Conservation (phyloP, 2,113 vertebrate species). For the Cardinalis cardinalis region DNA sequence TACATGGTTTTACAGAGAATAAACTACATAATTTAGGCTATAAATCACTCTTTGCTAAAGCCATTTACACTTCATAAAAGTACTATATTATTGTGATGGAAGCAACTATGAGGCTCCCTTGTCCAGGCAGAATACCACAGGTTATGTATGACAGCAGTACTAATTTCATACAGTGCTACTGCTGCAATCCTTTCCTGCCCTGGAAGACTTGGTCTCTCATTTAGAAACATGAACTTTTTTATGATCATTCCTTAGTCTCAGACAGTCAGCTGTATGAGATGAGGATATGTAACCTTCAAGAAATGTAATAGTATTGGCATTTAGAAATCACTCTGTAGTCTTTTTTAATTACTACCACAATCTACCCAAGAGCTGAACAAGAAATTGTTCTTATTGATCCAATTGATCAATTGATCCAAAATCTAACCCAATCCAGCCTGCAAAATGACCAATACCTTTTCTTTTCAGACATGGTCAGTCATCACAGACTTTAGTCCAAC, state of each 20-base stretch:
- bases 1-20: not conserved
- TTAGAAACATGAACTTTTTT: not conserved
- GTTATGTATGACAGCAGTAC: not conserved
- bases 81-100: not conserved
- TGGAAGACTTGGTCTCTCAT: not conserved
- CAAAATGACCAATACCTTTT: not conserved
- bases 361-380: not conserved
- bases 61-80: not conserved
- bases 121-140: not conserved
- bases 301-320: not conserved
- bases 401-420: no score
- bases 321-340: not conserved
- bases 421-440: not conserved
- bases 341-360: not conserved
- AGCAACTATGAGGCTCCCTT: not conserved
- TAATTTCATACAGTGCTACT: not conserved
- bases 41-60: not conserved
- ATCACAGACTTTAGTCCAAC: not conserved
- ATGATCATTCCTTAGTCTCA: not conserved
- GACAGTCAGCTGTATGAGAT: not conserved
- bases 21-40: not conserved
- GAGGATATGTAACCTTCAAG: not conserved
- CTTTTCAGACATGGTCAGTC: not conserved
- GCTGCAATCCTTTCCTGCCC: not conserved
- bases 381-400: not conserved